phyloP scores from a whole-genome alignment of 2,888 invertebrate species.

The Eugnorisma glareosa region DNA sequence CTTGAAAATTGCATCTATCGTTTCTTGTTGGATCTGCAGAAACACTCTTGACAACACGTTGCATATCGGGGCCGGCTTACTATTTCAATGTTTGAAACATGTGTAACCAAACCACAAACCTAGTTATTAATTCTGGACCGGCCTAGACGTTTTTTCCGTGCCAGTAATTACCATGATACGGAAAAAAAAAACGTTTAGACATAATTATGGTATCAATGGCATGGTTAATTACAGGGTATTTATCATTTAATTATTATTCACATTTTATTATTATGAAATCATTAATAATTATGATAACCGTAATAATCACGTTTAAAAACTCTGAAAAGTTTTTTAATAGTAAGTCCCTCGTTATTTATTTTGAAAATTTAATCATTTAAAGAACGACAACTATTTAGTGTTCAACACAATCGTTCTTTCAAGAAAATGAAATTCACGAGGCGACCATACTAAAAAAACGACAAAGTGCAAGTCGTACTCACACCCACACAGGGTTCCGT shows the following conservation, averaged over 20 bases:
- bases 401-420: background rate
- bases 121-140: background rate
- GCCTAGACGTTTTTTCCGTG: constrained; percentile 24
- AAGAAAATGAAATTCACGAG: background rate
- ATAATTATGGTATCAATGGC: constrained; percentile 17
- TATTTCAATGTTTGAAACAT: background rate
- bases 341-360: background rate
- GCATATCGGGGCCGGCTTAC: background rate
- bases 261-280: constrained; percentile 3
- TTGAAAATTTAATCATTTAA: background rate
- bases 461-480: no score
- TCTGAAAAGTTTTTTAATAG: no score
- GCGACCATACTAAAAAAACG: no score
- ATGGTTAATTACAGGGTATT: constrained; percentile 35
- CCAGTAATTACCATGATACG: no score
- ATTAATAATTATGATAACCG: background rate
- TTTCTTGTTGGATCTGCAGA: no score
- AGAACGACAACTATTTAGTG: background rate
- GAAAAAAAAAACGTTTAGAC: constrained; percentile 24
- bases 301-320: background rate
- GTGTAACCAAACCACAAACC: background rate
- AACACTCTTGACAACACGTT: background rate
- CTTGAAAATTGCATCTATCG: no score
- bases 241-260: constrained; percentile 28
- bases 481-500: no score